phyloP scores from a whole-genome alignment of 2,113 vertebrate genomes.

The Raja brachyura region DNA sequence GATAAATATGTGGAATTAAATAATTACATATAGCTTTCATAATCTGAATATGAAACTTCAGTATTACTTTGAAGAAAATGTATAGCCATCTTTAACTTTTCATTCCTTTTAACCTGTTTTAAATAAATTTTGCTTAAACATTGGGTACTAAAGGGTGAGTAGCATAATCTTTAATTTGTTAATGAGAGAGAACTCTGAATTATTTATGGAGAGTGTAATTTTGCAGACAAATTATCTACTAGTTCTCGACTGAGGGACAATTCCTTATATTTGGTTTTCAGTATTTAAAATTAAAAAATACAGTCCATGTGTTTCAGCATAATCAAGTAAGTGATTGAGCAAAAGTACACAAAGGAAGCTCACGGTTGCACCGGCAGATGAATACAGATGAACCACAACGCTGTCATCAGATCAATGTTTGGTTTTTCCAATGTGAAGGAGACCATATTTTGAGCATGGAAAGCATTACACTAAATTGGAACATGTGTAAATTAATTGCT shows the following conservation, averaged over 20 bases:
- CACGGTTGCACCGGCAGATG: no score
- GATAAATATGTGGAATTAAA: constrained; percentile 15
- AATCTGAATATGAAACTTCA: not conserved
- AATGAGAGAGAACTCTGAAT: not conserved
- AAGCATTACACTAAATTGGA: no score
- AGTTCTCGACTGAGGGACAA: not conserved
- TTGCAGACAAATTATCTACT: not conserved
- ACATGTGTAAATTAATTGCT: no score
- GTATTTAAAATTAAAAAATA: not conserved
- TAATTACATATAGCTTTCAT: not conserved
- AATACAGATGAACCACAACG: no score
- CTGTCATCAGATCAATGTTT: no score
- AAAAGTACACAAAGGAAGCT: no score
- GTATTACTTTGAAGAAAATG: not conserved
- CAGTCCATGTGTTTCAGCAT: not conserved
- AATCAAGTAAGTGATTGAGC: no score
- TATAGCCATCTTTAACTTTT: not conserved
- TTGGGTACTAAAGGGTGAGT: not conserved
- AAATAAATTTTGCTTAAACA: not conserved
- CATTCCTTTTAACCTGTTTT: not conserved
- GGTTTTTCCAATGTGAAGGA: no score
- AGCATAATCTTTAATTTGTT: not conserved
- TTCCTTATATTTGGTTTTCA: not conserved
- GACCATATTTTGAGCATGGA: no score
- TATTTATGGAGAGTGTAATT: not conserved